These are phyloP conservation scores for Nephotettix cincticeps DNA, from an alignment of 1,140 invertebrate genomes.

Conservation along the genomic window DNA sequence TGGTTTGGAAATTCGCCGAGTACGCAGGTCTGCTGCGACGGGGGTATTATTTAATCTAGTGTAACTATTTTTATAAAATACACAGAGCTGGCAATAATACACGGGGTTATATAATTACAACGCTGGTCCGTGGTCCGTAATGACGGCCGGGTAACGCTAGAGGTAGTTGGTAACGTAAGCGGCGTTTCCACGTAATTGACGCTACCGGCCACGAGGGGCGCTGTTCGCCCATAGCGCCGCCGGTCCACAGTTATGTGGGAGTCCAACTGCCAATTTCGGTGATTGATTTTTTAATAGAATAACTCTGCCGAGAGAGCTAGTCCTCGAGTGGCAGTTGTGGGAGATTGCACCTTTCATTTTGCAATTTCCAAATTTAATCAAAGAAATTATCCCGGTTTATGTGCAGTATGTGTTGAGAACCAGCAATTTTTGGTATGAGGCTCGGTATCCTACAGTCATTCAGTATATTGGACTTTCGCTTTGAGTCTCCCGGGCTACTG, in stretches of 20 bases:
- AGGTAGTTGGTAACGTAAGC: no score
- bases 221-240: no score
- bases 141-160: no score
- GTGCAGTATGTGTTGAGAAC: conserved; percentile 8
- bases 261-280: conserved; percentile 1
- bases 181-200: no score
- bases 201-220: no score
- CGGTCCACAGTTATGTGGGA: neutral
- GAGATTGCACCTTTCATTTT: conserved; percentile 2
- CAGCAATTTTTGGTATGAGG: conserved; percentile 2
- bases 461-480: neutral
- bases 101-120: no score
- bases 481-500: neutral
- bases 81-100: no score
- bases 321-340: neutral
- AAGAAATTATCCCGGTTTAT: conserved; percentile 2
- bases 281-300: conserved; percentile 8
- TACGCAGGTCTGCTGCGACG: no score
- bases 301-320: neutral
- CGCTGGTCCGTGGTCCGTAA: no score
- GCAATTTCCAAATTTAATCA: conserved; percentile 12
- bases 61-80: no score
- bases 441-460: neutral
- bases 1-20: no score
- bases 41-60: no score